Conservation (phyloP, 2,113 vertebrate species). For the Pterocles gutturalis region DNA sequence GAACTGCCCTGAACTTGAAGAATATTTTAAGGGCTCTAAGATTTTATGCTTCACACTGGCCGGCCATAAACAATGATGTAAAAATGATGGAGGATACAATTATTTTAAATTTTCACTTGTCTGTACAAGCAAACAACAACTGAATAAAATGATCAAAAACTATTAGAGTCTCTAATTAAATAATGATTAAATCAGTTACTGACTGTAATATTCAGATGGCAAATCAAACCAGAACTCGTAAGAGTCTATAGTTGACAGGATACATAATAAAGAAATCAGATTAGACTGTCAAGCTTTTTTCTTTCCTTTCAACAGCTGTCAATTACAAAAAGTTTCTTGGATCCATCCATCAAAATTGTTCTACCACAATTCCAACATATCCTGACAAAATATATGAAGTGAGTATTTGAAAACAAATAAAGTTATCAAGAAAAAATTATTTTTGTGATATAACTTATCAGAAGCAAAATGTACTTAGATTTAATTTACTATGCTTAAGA, state of each 20-base stretch:
- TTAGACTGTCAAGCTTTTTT: not conserved
- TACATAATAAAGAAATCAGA: not conserved
- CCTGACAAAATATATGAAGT: not conserved
- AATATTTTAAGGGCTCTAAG: not conserved
- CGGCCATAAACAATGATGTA: not conserved
- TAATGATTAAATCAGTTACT: not conserved
- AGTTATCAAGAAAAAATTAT: not conserved
- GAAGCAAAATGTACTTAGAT: not conserved
- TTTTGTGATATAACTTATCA: not conserved
- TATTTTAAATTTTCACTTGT: not conserved
- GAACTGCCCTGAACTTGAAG: not conserved
- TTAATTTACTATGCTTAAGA: not conserved
- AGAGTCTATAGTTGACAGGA: not conserved
- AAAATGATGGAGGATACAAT: not conserved
- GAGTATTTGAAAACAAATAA: not conserved
- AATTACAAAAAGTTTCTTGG: not conserved
- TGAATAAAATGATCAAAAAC: not conserved
- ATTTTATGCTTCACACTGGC: not conserved
- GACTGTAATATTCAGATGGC: not conserved
- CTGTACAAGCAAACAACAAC: not conserved
- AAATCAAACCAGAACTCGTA: not conserved
- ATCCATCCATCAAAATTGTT: not conserved
- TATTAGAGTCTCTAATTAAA: not conserved
- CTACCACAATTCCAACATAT: not conserved
- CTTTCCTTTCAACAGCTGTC: not conserved